These are phyloP conservation scores for Nothobranchius kuhntae DNA, from an alignment of 2,113 vertebrate genomes.

Conservation along the genomic window DNA sequence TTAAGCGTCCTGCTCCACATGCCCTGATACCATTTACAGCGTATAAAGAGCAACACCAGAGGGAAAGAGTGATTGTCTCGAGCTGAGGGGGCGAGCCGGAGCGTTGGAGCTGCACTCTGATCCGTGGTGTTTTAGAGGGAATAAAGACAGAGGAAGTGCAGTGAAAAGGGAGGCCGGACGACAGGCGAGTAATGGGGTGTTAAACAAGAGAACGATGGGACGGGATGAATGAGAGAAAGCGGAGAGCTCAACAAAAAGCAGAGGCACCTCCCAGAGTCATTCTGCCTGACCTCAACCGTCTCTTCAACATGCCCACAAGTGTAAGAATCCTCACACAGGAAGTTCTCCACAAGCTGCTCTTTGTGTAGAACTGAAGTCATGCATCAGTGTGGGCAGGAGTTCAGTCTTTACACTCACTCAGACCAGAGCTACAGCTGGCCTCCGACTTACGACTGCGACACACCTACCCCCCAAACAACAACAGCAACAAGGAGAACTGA, in stretches of 20 bases:
- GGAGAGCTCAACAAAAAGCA: constrained; percentile 52
- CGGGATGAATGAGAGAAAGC: constrained; percentile 38
- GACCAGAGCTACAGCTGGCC: constrained; percentile 32
- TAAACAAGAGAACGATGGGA: constrained; percentile 52
- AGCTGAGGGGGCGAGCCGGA: constrained; percentile 36
- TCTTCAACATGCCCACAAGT: constrained; percentile 63
- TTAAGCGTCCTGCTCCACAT: constrained; percentile 38
- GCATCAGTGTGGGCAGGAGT: constrained; percentile 59
- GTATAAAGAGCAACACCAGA: constrained; percentile 20
- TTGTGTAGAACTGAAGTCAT: constrained; percentile 63
- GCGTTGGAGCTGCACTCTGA: constrained; percentile 51
- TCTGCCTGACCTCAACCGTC: constrained; percentile 57
- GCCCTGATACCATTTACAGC: constrained; percentile 46
- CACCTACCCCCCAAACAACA: constrained; percentile 59
- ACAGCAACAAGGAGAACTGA: constrained; percentile 17
- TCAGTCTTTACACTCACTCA: constrained; percentile 47
- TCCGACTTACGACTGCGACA: constrained; percentile 41
- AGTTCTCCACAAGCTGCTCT: constrained; percentile 66
- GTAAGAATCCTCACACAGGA: constrained; percentile 73
- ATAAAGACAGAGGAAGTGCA: constrained; percentile 31
- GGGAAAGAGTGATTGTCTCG: constrained; percentile 27
- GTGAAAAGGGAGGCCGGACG: constrained; percentile 33
- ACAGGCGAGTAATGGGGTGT: constrained; percentile 29
- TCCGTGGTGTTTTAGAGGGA: constrained; percentile 36
- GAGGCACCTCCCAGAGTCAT: constrained; percentile 47